Evolutionary conservation across 2,888 invertebrate genomes (phyloP).

Genomic region (Bellardia bayeri): DNA sequence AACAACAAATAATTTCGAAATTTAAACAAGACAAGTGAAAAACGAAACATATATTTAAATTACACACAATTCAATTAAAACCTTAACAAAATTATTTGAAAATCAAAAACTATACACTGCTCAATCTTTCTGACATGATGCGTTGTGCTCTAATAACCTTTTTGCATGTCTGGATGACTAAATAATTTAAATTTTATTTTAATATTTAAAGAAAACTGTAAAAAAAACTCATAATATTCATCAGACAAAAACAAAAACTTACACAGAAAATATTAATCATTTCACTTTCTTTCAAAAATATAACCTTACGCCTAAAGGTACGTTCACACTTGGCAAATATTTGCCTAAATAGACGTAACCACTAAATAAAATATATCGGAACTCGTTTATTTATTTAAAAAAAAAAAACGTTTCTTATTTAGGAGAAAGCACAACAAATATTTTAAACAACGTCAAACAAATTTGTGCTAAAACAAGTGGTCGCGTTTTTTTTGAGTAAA

Average conservation of each 20-base stretch:
- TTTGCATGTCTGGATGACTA: conserved; percentile 34
- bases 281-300: conserved; percentile 22
- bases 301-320: no score
- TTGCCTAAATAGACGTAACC: no score
- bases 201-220: background rate
- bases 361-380: background rate
- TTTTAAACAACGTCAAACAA: background rate
- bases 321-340: no score
- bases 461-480: no score
- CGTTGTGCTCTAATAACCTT: conserved; percentile 46
- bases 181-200: conserved; percentile 22
- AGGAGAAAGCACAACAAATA: no score
- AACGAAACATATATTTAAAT: background rate
- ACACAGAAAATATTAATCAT: conserved; percentile 7
- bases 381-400: no score
- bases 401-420: no score
- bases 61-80: background rate
- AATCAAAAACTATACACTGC: background rate
- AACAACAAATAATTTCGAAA: no score
- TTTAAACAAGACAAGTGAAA: no score
- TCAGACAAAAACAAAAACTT: no score
- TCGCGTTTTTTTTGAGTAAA: no score
- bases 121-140: background rate
- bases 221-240: background rate
- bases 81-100: background rate